Evolutionary conservation across 2,888 invertebrate species (phyloP), one percentile per base, ranked within the genome.

Genomic region (Dryobota labecula): DNA sequence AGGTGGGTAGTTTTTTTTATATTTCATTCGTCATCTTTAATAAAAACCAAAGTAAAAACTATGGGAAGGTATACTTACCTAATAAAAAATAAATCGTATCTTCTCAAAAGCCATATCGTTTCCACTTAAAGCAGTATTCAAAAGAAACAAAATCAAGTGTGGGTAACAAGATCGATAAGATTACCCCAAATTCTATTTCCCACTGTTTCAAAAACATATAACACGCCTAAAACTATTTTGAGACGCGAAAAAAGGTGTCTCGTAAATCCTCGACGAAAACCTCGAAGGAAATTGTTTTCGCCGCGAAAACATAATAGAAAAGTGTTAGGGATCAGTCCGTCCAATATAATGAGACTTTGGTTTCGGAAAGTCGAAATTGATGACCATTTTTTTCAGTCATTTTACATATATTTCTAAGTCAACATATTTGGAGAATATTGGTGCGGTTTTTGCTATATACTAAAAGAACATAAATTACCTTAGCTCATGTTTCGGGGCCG

Each of bases 191-290:
- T 78, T 73, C 84, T 71, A 73, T 84, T 73, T 71, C 45, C 66
- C 65, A 79, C 84, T 86, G 82, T 84, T 86, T 86, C 76, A 79
- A 84, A 86, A 84, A 57, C 62, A 79, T 15, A 81, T 85, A 82
- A 84, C 84, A 76, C 54, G 58, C 51, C 73, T 62, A 79, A 75
- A 84, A 84, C 84, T 86, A 86, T 86, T 84, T 84, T 76, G 72
- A 76, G 70, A 58, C 69, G 70, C 70, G 83, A 74, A 82, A 82
- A 84, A 84, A 84, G 77, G 84, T 77, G 74, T 80, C 73, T 47
- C 70, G 73, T 86, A 82, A 84, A 84, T 84, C 83, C 76, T 62
- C 41, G 11, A n/a, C 33, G 61, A 67, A 53, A 73, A 67, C 83
- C 80, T 80, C 80, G 82, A 76, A 73, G 71, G 60, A 84, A 78